A percentile compares a stretch with the other conserved stretches of the same genome.
These are phyloP conservation scores for Labeo rohita DNA, from an alignment of 2,113 vertebrate species.

Conservation along the genomic window DNA sequence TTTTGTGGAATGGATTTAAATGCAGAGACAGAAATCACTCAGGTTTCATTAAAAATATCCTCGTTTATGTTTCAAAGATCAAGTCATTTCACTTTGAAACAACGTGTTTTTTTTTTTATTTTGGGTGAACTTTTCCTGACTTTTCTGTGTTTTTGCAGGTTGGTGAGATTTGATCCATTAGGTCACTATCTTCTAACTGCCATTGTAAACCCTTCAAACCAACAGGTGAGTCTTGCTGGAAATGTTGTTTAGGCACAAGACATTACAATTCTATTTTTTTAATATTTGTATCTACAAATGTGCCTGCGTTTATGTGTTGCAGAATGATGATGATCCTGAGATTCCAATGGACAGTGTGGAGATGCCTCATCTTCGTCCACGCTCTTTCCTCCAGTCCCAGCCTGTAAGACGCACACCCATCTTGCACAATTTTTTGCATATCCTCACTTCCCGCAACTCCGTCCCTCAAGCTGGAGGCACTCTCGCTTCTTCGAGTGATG, in stretches of 20 bases:
- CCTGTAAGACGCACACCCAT: slow-evolving; percentile 94
- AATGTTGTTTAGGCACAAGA: background rate
- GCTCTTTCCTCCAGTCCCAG: slow-evolving; percentile 90
- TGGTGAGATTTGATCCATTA: slow-evolving; percentile 96
- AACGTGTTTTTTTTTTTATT: background rate
- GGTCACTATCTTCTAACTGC: slow-evolving; percentile 97
- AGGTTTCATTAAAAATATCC: background rate
- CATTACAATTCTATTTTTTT: background rate
- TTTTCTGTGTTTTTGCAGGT: slow-evolving; percentile 70
- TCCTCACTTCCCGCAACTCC: slow-evolving; percentile 90
- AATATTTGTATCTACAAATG: background rate
- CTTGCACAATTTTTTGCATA: slow-evolving; percentile 98
- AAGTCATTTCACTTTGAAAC: background rate
- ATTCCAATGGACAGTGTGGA: slow-evolving; percentile 94
- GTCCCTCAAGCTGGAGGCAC: slow-evolving; percentile 79
- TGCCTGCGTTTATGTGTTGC: background rate
- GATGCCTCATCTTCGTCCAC: slow-evolving; percentile 92
- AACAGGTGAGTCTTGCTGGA: slow-evolving; percentile 81
- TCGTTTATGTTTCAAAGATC: background rate
- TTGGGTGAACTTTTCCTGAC: background rate
- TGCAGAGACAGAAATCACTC: background rate
- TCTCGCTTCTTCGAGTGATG: slow-evolving; percentile 81
- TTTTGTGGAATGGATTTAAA: background rate
- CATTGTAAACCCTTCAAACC: slow-evolving; percentile 95
- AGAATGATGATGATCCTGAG: slow-evolving; percentile 95